Percentiles rank a stretch among this genome's conserved stretches.
Conservation (phyloP, 2,113 vertebrate genomes). For the Malurus elegans region DNA sequence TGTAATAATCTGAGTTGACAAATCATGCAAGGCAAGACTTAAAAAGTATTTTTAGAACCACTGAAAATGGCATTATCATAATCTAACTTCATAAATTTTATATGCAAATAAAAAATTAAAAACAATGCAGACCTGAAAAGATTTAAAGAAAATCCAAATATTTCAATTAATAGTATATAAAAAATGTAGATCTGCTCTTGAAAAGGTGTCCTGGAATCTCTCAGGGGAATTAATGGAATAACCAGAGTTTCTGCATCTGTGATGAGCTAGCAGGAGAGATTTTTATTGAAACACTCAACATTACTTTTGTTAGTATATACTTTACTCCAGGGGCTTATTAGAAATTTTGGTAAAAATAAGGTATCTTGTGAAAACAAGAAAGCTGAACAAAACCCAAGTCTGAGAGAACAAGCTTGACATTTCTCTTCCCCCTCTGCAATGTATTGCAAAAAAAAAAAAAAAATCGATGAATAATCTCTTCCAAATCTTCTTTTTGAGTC, state of each 20-base stretch:
- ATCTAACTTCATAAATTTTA: background rate
- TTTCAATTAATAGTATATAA: background rate
- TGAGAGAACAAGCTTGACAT: background rate
- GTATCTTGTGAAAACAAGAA: background rate
- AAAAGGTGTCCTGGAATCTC: background rate
- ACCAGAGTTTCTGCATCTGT: background rate
- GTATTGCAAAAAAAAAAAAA: background rate
- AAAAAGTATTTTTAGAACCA: background rate
- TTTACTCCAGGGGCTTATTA: background rate
- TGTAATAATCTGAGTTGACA: background rate
- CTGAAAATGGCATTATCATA: background rate
- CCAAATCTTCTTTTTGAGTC: background rate
- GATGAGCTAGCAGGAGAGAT: background rate
- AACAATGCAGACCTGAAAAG: background rate
- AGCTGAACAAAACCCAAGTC: background rate
- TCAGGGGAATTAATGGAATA: background rate
- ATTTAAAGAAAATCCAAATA: background rate
- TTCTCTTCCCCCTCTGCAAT: fast-evolving
- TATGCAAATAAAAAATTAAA: background rate
- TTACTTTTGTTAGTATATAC: background rate
- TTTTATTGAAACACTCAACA: background rate
- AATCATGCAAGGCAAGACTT: background rate
- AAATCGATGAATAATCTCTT: background rate
- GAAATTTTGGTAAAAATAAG: background rate
- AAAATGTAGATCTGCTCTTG: background rate